Conservation (phyloP, 2,113 vertebrate genomes). For the Ictidomys tridecemlineatus region DNA sequence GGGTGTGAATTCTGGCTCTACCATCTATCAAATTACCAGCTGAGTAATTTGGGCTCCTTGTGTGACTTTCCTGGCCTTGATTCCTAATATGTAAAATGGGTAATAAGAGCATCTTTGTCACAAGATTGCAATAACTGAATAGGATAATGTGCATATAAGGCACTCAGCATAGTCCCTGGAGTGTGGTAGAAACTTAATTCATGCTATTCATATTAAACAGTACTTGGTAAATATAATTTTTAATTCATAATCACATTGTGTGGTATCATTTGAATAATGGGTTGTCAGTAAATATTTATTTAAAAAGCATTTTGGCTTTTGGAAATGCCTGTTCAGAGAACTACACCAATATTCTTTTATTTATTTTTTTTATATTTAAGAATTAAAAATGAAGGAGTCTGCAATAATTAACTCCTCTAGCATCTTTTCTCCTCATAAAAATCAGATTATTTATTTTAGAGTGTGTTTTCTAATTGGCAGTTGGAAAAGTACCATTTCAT, state of each 20-base stretch:
- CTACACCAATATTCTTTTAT: background rate
- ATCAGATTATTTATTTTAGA: background rate
- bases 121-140: background rate
- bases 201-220: background rate
- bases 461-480: too few species aligned
- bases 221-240: background rate
- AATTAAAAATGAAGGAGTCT: background rate
- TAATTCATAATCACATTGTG: background rate
- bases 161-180: background rate
- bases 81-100: background rate
- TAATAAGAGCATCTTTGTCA: background rate
- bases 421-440: background rate
- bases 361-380: background rate
- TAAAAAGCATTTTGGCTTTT: background rate
- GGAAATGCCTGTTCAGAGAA: background rate
- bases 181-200: background rate
- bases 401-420: background rate
- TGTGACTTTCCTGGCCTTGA: background rate
- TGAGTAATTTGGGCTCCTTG: background rate
- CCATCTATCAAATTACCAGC: too few species aligned
- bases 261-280: background rate
- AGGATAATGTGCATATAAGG: background rate
- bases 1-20: background rate
- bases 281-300: background rate
- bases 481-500: too few species aligned